These are phyloP conservation scores for Anneissia japonica DNA, from an alignment of 35 echinoderm and acorn worm genomes.

Conservation along the genomic window DNA sequence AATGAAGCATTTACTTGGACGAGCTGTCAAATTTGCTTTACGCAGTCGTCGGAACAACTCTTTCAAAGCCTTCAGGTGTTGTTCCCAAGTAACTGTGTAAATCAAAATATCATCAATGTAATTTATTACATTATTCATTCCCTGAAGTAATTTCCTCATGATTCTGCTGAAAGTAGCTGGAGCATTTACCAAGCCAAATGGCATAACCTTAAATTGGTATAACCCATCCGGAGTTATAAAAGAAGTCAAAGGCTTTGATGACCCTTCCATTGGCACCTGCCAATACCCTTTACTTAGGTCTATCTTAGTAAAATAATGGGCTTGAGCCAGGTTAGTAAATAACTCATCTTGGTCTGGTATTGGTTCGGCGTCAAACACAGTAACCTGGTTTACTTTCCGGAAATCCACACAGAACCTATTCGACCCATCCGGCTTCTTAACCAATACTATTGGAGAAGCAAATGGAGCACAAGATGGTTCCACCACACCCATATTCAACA, in stretches of 20 bases:
- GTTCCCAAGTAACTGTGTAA: background rate
- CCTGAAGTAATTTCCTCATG: constrained; percentile 35
- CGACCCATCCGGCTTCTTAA: constrained; percentile 20
- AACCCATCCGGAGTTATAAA: constrained; percentile 15
- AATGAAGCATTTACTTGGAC: background rate
- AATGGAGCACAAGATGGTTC: background rate
- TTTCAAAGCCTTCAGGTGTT: background rate
- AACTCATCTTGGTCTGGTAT: constrained; percentile 49
- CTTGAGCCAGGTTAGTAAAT: constrained; percentile 23
- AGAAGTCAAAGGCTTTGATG: constrained; percentile 7
- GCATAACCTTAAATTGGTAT: constrained; percentile 37
- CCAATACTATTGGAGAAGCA: constrained; percentile 22
- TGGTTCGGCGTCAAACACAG: constrained; percentile 47
- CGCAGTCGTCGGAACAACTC: background rate
- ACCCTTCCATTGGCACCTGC: constrained; percentile 38
- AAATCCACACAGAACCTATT: constrained; percentile 26
- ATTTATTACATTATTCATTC: background rate
- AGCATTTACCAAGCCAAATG: constrained; percentile 44
- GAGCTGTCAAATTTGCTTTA: background rate
- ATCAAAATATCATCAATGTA: background rate
- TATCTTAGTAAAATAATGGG: constrained; percentile 36
- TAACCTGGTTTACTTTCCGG: constrained; percentile 10
- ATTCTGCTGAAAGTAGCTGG: constrained; percentile 38
- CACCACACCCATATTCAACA: constrained; percentile 13
- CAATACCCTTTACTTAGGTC: constrained; percentile 54